Evolutionary conservation across 2,797 vertebrate genomes (phyloP), one percentile per base, ranked within the genome.

Genomic region (Halcyon badia): DNA sequence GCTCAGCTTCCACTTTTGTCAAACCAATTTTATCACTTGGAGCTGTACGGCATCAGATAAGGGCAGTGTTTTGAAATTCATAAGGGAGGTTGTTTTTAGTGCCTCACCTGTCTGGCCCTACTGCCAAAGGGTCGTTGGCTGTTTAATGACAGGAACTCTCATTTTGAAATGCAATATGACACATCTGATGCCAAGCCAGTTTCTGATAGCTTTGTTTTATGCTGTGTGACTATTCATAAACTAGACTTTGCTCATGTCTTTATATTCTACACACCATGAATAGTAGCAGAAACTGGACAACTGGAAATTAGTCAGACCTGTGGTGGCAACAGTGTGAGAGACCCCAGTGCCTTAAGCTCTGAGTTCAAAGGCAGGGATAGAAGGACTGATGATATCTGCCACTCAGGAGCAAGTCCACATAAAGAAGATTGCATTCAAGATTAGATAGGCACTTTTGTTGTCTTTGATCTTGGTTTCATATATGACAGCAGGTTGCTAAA

Each of bases 381-480:
- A 83, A 79, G 46, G 54, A 28, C 20, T 60, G 25, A 51, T 22
- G n/a, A 51, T 72, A 78, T 56, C 28, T 12, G 18, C 56, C 82
- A 51, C 79, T 83, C 61, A 49, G 73, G 57, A 77, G 41, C 77
- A 88, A 94, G 56, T 14, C 35, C 17, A 16, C 2, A 7, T 78
- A 81, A 83, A 69, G 25, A 86, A 58, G 77, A 94, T 93, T 96
- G 89, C 66, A 42, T 58, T 88, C 49, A 68, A 90, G 93, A 90
- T 88, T 83, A 95, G 76, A 46, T 65, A 86, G 76, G 41, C 30
- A 37, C 54, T 86, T 94, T 69, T 94, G 49, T 83, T 83, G 49
- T 56, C 87, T 97, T 96, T 96, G 82, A 91, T 97, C 87, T 87
- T 69, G 79, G 65, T 58, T 94, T 93, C 31, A 46, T 8, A 76